Evolutionary conservation across 2,888 invertebrate genomes (phyloP).

Genomic region (Sepioteuthis lessoniana): DNA sequence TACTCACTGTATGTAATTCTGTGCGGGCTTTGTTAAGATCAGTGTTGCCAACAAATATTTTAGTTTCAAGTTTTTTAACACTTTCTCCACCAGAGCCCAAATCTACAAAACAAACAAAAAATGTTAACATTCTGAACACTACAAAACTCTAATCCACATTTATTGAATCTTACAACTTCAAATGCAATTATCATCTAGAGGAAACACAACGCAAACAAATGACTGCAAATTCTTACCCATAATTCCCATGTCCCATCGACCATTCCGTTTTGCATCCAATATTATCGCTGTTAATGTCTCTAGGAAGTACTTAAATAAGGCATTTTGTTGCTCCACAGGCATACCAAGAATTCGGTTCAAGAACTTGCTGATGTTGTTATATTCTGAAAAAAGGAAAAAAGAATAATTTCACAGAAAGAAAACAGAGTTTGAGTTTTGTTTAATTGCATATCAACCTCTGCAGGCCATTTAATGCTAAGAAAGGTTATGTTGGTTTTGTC

Average conservation of each 20-base stretch:
- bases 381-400: conserved; percentile 78
- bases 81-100: conserved; percentile 93
- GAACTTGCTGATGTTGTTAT: conserved; percentile 98
- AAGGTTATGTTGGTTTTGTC: too few relatives aligned
- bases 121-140: background rate
- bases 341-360: conserved; percentile 95
- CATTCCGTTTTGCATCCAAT: conserved; percentile 92
- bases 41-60: conserved; percentile 84
- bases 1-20: conserved; percentile 81
- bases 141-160: background rate
- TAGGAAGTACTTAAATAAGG: conserved; percentile 97
- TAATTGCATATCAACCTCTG: too few relatives aligned
- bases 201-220: too few relatives aligned
- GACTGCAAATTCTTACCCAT: conserved; percentile 77
- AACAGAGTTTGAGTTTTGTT: too few relatives aligned
- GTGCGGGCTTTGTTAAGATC: conserved; percentile 91
- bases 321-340: conserved; percentile 96
- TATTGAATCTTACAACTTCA: too few relatives aligned
- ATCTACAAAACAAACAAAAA: conserved; percentile 78
- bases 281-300: conserved; percentile 94
- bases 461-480: too few relatives aligned
- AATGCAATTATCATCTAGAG: too few relatives aligned
- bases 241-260: conserved; percentile 95
- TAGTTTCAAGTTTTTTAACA: conserved; percentile 87
- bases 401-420: background rate